Evolutionary conservation across 2,797 vertebrate species (phyloP).

Genomic region (Enteromius anoplus): DNA sequence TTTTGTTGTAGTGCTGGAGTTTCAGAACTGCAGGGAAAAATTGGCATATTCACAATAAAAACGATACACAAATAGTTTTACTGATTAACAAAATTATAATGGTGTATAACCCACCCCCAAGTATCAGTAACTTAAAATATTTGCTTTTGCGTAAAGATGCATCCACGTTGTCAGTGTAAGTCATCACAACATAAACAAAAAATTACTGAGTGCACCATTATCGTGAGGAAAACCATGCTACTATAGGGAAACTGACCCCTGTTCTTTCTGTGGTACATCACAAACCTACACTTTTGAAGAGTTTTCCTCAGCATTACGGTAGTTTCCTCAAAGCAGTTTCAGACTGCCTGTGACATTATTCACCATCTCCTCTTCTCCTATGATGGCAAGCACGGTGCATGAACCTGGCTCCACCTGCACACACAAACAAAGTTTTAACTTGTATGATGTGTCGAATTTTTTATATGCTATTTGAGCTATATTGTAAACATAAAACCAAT

Average conservation of each 20-base stretch:
- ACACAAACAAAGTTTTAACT: slow-evolving; percentile 6
- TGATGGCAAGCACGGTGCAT: slow-evolving; percentile 81
- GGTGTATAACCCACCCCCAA: slow-evolving; percentile 2
- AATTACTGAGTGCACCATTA: slow-evolving; percentile 38
- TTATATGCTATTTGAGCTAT: neutral
- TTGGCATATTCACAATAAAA: slow-evolving; percentile 6
- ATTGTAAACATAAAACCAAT: neutral
- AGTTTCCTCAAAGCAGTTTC: slow-evolving; percentile 76
- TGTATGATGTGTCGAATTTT: neutral
- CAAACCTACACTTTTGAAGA: slow-evolving; percentile 52
- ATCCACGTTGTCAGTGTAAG: slow-evolving; percentile 61
- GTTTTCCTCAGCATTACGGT: slow-evolving; percentile 9
- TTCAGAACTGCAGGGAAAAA: neutral
- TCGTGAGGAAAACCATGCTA: slow-evolving; percentile 63
- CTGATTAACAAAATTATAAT: slow-evolving; percentile 9
- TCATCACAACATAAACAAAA: slow-evolving; percentile 58
- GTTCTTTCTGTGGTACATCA: slow-evolving; percentile 63
- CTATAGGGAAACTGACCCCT: slow-evolving; percentile 70
- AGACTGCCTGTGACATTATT: slow-evolving; percentile 86
- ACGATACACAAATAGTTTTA: slow-evolving; percentile 9
- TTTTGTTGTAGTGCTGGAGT: neutral
- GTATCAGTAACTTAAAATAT: slow-evolving; percentile 4
- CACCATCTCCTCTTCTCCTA: slow-evolving; percentile 84
- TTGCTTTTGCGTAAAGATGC: slow-evolving; percentile 19
- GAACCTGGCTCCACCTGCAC: slow-evolving; percentile 82